Conservation (phyloP, 2,797 vertebrate genomes). For the Brotula barbata region DNA sequence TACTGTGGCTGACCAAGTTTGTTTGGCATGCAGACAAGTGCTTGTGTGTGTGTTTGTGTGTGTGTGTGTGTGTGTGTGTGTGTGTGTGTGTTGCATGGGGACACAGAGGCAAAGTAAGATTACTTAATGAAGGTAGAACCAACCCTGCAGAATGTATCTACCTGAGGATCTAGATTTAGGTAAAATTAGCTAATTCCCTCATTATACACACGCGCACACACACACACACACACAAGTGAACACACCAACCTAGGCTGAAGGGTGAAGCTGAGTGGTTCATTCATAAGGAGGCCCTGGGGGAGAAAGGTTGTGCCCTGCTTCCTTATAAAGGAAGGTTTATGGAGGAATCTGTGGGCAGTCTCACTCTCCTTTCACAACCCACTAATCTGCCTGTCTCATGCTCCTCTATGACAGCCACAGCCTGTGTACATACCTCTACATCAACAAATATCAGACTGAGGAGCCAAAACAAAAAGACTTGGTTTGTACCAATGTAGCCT, state of each 20-base stretch:
- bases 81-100: slow-evolving; percentile 5
- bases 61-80: slow-evolving; percentile 4
- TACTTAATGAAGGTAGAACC: slow-evolving; percentile 4
- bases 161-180: slow-evolving; percentile 2
- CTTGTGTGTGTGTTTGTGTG: slow-evolving; percentile 19
- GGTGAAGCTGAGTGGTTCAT: slow-evolving; percentile 69
- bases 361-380: slow-evolving; percentile 41
- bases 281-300: slow-evolving; percentile 69
- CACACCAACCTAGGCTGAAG: slow-evolving; percentile 28
- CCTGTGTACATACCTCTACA: too few relatives aligned
- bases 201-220: slow-evolving; percentile 42
- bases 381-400: neutral
- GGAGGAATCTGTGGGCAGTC: slow-evolving; percentile 53
- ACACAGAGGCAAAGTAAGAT: slow-evolving; percentile 19
- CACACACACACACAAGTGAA: neutral
- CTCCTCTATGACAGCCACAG: neutral
- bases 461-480: too few relatives aligned
- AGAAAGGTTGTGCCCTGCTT: slow-evolving; percentile 59
- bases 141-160: slow-evolving; percentile 26
- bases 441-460: too few relatives aligned
- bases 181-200: slow-evolving; percentile 24
- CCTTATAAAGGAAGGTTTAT: slow-evolving; percentile 75
- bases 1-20: slow-evolving; percentile 52
- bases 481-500: too few relatives aligned
- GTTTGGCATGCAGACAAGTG: slow-evolving; percentile 45